Evolutionary conservation across 2,113 vertebrate species (phyloP).

Genomic region (Rafetus swinhoei): DNA sequence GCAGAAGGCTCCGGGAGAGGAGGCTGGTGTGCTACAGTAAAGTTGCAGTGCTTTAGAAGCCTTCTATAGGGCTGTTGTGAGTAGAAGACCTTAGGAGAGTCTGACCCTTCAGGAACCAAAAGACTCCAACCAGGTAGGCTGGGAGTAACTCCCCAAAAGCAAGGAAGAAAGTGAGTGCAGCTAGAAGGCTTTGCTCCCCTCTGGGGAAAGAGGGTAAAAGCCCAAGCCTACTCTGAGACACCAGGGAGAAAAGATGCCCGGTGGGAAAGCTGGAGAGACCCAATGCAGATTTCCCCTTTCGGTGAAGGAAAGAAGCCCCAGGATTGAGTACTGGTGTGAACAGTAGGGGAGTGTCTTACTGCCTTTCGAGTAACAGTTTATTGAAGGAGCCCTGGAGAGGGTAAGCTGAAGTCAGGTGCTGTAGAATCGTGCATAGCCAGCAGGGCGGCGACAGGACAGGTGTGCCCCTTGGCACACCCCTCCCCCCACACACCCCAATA

Average conservation of each 20-base stretch:
- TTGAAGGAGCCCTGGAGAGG: too few species aligned
- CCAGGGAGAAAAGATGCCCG: not conserved
- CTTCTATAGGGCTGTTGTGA: not conserved
- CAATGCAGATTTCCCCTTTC: not conserved
- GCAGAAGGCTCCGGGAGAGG: too few species aligned
- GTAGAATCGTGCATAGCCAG: not conserved
- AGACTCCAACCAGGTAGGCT: not conserved
- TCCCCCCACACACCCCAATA: not conserved
- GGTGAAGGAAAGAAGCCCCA: not conserved
- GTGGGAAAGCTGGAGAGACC: not conserved
- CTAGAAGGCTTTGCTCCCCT: not conserved
- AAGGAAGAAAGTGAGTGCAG: not conserved
- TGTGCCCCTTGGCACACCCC: too few species aligned
- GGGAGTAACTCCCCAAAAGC: not conserved
- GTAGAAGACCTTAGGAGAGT: not conserved
- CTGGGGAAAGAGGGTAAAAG: not conserved
- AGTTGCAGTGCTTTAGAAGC: rapidly evolving
- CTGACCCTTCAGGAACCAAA: not conserved
- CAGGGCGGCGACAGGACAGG: too few species aligned
- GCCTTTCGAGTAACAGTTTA: too few species aligned
- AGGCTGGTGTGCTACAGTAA: rapidly evolving
- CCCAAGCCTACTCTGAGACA: not conserved
- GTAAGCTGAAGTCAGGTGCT: not conserved
- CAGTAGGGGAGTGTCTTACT: too few species aligned
- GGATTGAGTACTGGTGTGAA: not conserved